Percentiles rank a stretch among this genome's conserved stretches.
Conservation (phyloP, 2,113 vertebrate species). For the Tragelaphus scriptus region DNA sequence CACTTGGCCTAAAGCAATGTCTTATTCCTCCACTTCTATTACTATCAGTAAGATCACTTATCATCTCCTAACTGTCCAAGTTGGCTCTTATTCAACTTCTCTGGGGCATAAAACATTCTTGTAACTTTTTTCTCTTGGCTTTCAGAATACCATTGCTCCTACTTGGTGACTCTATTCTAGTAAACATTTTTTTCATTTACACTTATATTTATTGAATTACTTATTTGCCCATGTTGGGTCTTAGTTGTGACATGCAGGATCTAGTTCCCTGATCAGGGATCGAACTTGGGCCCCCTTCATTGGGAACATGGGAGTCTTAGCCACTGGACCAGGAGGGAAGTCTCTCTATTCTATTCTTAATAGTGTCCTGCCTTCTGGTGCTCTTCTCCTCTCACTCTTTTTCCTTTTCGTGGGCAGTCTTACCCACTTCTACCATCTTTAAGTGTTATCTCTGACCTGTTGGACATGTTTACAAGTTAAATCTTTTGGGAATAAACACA, state of each 20-base stretch:
- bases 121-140: neutral
- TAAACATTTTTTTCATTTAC: neutral
- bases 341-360: neutral
- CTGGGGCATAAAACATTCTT: neutral
- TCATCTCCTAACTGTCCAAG: neutral
- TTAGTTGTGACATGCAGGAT: neutral
- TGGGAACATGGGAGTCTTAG: neutral
- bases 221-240: neutral
- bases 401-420: neutral
- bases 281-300: accelerated
- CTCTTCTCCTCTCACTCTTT: neutral
- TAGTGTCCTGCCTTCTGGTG: neutral
- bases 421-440: neutral
- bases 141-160: neutral
- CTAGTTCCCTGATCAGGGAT: neutral
- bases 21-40: neutral
- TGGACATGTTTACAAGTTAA: neutral
- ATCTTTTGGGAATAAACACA: neutral
- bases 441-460: neutral
- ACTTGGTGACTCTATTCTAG: neutral
- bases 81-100: neutral
- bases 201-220: neutral
- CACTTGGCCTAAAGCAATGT: neutral
- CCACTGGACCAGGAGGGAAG: neutral
- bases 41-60: neutral